These are phyloP conservation scores for Ectemnius cavifrons DNA, from an alignment of 2,888 invertebrate species.

Conservation along the genomic window DNA sequence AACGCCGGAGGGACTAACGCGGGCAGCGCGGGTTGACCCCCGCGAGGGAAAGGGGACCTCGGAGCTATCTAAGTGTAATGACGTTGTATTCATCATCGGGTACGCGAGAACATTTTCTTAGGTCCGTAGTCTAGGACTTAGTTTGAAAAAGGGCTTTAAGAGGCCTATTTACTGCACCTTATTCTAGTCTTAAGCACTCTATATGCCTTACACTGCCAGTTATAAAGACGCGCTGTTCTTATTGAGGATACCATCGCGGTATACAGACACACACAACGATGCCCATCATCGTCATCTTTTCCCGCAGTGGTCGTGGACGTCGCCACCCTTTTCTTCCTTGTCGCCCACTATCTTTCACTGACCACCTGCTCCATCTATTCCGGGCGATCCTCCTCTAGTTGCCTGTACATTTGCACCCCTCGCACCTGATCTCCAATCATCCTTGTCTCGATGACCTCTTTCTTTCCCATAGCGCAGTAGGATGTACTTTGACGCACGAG, in stretches of 20 bases:
- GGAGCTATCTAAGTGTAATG: constrained; percentile 7
- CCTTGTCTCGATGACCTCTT: neutral
- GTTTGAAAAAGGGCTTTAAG: constrained; percentile 49
- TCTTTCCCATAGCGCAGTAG: neutral
- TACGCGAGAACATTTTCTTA: constrained; percentile 39
- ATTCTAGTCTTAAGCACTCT: constrained; percentile 64
- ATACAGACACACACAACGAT: constrained; percentile 23
- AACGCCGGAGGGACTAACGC: neutral
- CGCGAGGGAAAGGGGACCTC: constrained; percentile 17
- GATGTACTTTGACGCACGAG: too few relatives aligned
- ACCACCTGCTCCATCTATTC: neutral
- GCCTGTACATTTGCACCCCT: constrained; percentile 11
- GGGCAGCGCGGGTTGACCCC: constrained; percentile 19
- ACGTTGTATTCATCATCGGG: constrained; percentile 25
- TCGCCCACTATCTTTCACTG: too few relatives aligned
- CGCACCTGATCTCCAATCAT: neutral
- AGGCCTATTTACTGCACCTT: constrained; percentile 62
- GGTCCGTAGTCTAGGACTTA: constrained; percentile 46
- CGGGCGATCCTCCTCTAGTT: neutral
- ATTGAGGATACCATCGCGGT: constrained; percentile 43
- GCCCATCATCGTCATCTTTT: constrained; percentile 18
- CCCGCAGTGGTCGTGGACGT: constrained; percentile 14
- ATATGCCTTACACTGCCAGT: constrained; percentile 66
- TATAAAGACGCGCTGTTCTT: constrained; percentile 62
- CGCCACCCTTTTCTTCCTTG: constrained; percentile 13